Conservation (phyloP, 2,888 invertebrate genomes). For the Drosophila affinis region DNA sequence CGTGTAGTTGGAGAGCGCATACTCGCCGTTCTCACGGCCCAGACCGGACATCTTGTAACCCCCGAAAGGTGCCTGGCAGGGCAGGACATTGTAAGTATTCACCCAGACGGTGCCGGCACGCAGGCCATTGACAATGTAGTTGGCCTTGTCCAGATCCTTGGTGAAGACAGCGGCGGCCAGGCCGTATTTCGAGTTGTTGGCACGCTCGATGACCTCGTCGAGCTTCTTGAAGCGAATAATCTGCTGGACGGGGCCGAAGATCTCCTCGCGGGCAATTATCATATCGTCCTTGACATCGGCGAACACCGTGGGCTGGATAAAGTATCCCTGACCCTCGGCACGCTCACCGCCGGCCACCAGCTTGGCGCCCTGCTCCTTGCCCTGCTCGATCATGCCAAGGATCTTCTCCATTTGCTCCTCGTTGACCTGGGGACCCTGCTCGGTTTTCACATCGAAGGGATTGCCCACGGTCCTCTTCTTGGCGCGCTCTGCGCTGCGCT, state of each 20-base stretch:
- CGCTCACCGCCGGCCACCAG: conserved; percentile 90
- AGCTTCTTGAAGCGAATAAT: conserved; percentile 93
- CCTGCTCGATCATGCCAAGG: conserved; percentile 90
- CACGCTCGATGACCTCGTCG: conserved; percentile 94
- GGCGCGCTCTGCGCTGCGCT: conserved; percentile 90
- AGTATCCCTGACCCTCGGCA: conserved; percentile 90
- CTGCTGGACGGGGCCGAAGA: conserved; percentile 98
- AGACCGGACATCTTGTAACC: conserved; percentile 98
- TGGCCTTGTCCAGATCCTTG: conserved; percentile 95
- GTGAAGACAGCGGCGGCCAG: conserved; percentile 97
- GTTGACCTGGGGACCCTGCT: conserved; percentile 97
- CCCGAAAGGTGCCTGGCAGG: conserved; percentile 95
- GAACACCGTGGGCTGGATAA: conserved; percentile 95
- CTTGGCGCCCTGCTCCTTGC: conserved; percentile 93
- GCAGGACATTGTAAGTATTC: conserved; percentile 94
- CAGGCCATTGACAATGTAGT: conserved; percentile 90
- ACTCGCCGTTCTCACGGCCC: conserved; percentile 97
- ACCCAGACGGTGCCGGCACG: conserved; percentile 94
- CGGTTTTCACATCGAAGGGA: conserved; percentile 91
- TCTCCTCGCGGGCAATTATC: conserved; percentile 93
- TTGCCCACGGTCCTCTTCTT: conserved; percentile 93
- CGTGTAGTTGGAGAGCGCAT: conserved; percentile 95
- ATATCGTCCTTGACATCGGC: conserved; percentile 92
- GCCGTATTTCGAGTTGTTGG: conserved; percentile 95
- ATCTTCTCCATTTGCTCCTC: conserved; percentile 93